Evolutionary conservation across 2,888 invertebrate genomes (phyloP).

Genomic region (Chromoteleia sp.): DNA sequence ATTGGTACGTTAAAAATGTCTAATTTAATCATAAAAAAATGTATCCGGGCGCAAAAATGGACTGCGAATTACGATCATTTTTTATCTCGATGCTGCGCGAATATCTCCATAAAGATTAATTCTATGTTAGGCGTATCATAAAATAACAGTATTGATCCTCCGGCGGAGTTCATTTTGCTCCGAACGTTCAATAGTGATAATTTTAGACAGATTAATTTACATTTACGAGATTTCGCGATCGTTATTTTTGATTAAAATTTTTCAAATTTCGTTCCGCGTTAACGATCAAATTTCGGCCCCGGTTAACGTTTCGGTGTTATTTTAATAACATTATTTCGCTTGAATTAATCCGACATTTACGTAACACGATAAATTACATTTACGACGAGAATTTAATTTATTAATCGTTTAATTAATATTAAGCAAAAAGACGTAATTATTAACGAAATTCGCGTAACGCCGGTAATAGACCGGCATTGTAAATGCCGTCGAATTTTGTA

Average conservation of each 20-base stretch:
- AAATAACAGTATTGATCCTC: slow-evolving; percentile 58
- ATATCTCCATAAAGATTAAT: slow-evolving; percentile 50
- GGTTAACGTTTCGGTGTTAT: slow-evolving; percentile 12
- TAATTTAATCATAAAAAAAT: slow-evolving; percentile 5
- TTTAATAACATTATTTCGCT: slow-evolving; percentile 24
- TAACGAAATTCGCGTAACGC: slow-evolving; percentile 11
- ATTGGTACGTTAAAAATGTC: background rate
- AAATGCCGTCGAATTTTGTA: slow-evolving; percentile 12
- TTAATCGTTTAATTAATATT: slow-evolving; percentile 15
- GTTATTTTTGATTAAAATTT: slow-evolving; percentile 4
- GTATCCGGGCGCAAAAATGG: slow-evolving; percentile 11
- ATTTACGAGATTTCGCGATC: slow-evolving; percentile 26
- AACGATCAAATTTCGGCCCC: slow-evolving; percentile 1
- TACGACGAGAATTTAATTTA: slow-evolving; percentile 7
- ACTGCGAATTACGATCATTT: slow-evolving; percentile 32
- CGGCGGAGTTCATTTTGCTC: slow-evolving; percentile 34
- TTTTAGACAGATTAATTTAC: slow-evolving; percentile 45
- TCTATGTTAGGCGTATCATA: slow-evolving; percentile 52
- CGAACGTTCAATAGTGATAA: slow-evolving; percentile 45
- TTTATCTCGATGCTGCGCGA: slow-evolving; percentile 9
- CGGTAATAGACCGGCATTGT: slow-evolving; percentile 9
- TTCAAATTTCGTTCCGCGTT: background rate
- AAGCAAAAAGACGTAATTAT: background rate
- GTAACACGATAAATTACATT: slow-evolving; percentile 4
- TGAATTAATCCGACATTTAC: slow-evolving; percentile 3